phyloP scores from a whole-genome alignment of 2,888 invertebrate genomes.

The Disparrhopalites patrizii region DNA sequence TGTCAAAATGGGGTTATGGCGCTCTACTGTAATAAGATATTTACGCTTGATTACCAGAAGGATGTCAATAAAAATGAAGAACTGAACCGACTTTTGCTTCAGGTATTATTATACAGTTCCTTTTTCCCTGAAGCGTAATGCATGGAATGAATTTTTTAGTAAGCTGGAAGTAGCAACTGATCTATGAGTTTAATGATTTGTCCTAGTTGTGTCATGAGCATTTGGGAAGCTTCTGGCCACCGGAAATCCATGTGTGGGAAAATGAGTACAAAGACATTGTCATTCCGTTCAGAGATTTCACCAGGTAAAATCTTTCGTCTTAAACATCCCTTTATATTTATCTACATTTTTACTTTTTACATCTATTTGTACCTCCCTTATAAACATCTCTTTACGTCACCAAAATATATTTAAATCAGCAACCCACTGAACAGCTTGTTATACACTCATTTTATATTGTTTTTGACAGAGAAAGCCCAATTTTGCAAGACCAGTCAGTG shows the following conservation, averaged over 20 bases:
- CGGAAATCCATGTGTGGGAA: background rate
- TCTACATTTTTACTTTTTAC: background rate
- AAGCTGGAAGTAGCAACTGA: too few species aligned
- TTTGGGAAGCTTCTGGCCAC: background rate
- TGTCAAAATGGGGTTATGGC: background rate
- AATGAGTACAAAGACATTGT: background rate
- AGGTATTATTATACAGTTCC: too few species aligned
- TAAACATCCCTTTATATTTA: too few species aligned
- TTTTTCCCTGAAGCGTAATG: too few species aligned
- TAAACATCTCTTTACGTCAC: too few species aligned
- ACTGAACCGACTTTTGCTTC: background rate
- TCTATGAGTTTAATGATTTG: too few species aligned
- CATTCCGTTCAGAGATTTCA: background rate
- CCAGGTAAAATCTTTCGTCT: background rate
- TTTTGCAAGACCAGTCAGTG: background rate
- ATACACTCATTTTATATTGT: background rate
- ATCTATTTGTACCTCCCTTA: background rate
- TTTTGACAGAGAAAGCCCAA: background rate
- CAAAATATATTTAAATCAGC: too few species aligned
- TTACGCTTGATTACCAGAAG: background rate
- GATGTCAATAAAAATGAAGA: background rate
- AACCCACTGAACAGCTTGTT: too few species aligned
- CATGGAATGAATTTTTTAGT: too few species aligned
- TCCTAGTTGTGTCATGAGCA: background rate
- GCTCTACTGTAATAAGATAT: background rate